phyloP scores from a whole-genome alignment of 2,113 vertebrate genomes.

The Mionectes macconnelli region DNA sequence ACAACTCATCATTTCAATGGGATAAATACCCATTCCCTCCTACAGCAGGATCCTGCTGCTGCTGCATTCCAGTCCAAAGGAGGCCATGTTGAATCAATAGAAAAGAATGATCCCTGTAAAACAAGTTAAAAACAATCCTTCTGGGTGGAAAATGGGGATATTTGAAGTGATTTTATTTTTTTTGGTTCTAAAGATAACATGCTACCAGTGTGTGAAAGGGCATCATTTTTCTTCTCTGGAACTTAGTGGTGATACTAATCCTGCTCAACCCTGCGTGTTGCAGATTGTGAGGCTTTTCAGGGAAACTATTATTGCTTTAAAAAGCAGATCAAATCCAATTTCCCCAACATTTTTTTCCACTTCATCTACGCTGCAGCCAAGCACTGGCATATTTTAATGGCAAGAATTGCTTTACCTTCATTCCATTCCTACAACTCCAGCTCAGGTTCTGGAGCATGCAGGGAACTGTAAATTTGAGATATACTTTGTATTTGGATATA shows the following conservation, averaged over 20 bases:
- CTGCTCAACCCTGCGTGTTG: neutral
- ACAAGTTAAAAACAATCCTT: neutral
- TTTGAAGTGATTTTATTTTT: neutral
- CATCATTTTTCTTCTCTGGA: neutral
- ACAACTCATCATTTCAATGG: neutral
- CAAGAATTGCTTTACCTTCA: neutral
- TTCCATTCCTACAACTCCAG: neutral
- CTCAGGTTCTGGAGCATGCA: neutral
- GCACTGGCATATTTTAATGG: neutral
- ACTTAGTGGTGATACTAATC: neutral
- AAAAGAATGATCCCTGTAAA: neutral
- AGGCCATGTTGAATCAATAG: neutral
- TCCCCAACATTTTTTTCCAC: neutral
- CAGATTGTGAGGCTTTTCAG: neutral
- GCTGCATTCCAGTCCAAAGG: neutral
- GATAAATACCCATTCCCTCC: neutral
- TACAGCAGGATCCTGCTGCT: neutral
- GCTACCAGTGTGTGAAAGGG: neutral
- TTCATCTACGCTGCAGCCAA: neutral
- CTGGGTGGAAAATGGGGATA: neutral
- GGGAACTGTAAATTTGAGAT: neutral
- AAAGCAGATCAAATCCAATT: neutral
- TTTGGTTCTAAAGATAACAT: neutral
- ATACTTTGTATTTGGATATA: neutral
- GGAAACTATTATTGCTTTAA: neutral